phyloP scores from a whole-genome alignment of 35 echinoderm and acorn worm species.

The Heliocidaris tuberculata region DNA sequence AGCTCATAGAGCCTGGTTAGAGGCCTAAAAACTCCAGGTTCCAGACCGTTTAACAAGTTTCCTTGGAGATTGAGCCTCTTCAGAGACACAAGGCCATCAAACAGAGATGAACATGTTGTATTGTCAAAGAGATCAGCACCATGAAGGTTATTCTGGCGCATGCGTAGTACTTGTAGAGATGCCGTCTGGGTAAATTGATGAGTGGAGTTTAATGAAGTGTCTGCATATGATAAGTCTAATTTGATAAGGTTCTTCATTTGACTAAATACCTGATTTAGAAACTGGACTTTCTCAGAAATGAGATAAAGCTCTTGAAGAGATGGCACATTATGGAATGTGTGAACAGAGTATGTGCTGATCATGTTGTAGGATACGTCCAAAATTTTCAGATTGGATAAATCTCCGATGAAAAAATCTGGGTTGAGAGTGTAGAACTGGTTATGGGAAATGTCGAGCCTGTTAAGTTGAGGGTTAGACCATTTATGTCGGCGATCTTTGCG shows the following conservation, averaged over 20 bases:
- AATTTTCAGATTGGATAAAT: not conserved
- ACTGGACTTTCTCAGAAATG: not conserved
- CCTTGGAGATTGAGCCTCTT: not conserved
- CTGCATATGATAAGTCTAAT: not conserved
- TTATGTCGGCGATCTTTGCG: too few relatives aligned
- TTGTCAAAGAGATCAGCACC: not conserved
- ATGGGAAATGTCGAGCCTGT: too few relatives aligned
- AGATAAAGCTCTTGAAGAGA: not conserved
- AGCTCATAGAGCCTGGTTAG: not conserved
- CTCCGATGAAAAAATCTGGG: not conserved
- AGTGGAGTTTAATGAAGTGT: not conserved
- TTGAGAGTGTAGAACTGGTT: not conserved
- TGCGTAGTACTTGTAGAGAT: not conserved
- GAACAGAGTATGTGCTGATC: not conserved
- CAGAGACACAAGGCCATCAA: not conserved
- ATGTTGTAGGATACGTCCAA: not conserved
- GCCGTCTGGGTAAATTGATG: not conserved
- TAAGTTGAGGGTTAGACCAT: too few relatives aligned
- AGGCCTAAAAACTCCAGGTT: not conserved
- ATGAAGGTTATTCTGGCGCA: not conserved
- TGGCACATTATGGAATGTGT: not conserved
- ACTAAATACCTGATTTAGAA: not conserved
- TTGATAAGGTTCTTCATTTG: not conserved
- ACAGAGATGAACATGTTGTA: not conserved
- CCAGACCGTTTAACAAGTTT: not conserved